Evolutionary conservation across 2,888 invertebrate species (phyloP).

Genomic region (Pachymerium ferrugineum): DNA sequence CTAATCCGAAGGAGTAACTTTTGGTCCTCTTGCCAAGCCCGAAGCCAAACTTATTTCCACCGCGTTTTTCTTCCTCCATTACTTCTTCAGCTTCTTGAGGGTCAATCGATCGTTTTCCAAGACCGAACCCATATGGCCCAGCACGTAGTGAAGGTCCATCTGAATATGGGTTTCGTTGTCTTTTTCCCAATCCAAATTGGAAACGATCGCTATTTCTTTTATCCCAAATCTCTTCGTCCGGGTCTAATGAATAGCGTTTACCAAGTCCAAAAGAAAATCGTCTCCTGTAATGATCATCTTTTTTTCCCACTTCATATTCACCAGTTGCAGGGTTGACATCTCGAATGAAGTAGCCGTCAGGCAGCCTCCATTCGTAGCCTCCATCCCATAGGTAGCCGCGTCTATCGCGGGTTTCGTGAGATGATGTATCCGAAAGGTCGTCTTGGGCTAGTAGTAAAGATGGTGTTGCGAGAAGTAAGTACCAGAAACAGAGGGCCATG

Average conservation of each 20-base stretch:
- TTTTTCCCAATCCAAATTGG: constrained; percentile 7
- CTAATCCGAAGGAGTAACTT: background rate
- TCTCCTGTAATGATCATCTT: background rate
- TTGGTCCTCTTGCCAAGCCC: background rate
- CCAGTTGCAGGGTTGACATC: background rate
- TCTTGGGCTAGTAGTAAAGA: background rate
- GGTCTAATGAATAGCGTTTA: background rate
- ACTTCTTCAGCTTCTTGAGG: background rate
- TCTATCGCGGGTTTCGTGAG: too few relatives aligned
- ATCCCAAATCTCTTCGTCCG: background rate
- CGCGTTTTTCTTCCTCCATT: background rate
- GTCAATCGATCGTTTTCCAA: background rate
- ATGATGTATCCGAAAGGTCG: background rate
- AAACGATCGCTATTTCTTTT: background rate
- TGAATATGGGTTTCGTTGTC: background rate
- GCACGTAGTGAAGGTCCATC: background rate
- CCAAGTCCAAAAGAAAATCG: constrained; percentile 28
- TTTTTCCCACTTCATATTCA: background rate
- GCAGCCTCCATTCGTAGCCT: background rate
- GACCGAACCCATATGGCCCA: background rate
- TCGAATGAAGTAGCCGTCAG: background rate
- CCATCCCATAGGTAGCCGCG: background rate
- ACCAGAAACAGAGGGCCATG: background rate
- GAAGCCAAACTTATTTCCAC: background rate
- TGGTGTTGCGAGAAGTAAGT: background rate